Percentiles rank a stretch among this genome's conserved stretches.
phyloP scores from a whole-genome alignment of 2,797 vertebrate genomes.

The Diplodus puntazzo region DNA sequence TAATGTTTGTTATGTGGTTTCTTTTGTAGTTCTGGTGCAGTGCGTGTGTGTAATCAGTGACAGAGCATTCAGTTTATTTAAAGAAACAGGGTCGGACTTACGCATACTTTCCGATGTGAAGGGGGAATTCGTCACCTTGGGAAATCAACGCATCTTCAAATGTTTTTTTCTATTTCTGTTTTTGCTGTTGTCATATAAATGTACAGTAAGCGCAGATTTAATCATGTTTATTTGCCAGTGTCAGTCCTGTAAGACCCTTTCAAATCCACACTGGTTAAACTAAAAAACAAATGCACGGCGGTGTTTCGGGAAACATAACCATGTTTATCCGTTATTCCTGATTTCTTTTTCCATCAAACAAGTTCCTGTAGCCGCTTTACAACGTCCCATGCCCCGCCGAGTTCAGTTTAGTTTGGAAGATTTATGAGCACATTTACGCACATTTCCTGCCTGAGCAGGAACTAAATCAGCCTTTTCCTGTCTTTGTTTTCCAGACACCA shows the following conservation, averaged over 20 bases:
- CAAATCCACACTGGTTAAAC: background rate
- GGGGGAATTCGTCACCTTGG: background rate
- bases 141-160: background rate
- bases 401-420: slow-evolving; percentile 28
- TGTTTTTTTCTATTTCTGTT: background rate
- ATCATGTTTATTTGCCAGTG: background rate
- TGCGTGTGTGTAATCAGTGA: background rate
- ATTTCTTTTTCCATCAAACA: slow-evolving; percentile 1
- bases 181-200: slow-evolving; percentile 6
- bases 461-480: slow-evolving; percentile 64
- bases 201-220: background rate
- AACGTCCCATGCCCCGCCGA: background rate
- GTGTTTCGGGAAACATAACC: background rate
- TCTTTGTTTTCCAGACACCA: slow-evolving; percentile 91
- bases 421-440: slow-evolving; percentile 35
- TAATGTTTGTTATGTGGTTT: background rate
- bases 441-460: slow-evolving; percentile 56
- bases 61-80: background rate
- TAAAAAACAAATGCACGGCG: background rate
- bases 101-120: background rate
- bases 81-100: background rate
- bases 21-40: background rate
- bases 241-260: background rate
- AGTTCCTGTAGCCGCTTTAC: background rate
- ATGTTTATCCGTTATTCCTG: background rate